Base-by-base conservation (phyloP, 37 sponge, comb jelly and placozoan genomes). In the Halisarca cf. caerulea region DNA sequence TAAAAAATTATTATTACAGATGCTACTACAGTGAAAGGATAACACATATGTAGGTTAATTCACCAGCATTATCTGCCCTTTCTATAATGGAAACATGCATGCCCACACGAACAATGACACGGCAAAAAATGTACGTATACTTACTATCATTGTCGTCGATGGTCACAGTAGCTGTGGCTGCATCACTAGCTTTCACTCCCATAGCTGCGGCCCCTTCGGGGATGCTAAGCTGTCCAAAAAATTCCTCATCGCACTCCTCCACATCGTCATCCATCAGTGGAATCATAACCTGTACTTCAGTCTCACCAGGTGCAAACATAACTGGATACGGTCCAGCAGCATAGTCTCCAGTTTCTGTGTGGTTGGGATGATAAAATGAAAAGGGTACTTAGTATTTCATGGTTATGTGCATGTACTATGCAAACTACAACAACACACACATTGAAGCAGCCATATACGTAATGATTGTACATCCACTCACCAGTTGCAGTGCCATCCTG, bases 101-200 rank as follows among this genome's bases (percentile, higher is more conserved):
- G n/a, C n/a, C n/a, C n/a, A n/a, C n/a, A n/a, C n/a, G n/a, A n/a
- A n/a, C 4, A 32, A 64, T 64, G 8, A 64, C 25, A 11, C 30
- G 30, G 15, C 5, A 11, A 14, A 47, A n/a, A n/a, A n/a, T n/a
- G n/a, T n/a, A n/a, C n/a, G n/a, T 38, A 33, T n/a, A 61, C 72
- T 83, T 36, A 86, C 79, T 40, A 41, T 86, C 80, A 79, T 61
- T 28, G 47, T 86, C 86, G 4, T 60, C 59, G 45, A 86, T 86
- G 30, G 32, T 60, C 44, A 86, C 54, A 8, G n/a, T 43, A 1
- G 86, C 66, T 44, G 45, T 47, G 18, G 23, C 58, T 5, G 27
- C 55, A 24, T 44, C 18, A 5, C 80, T 80, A 79, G 70, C 21
- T 2, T 20, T 21, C 0, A 86, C 37, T 20, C 69, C 69, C 23